A percentile compares a stretch with the other conserved stretches of the same genome.
phyloP scores from a whole-genome alignment of 2,113 vertebrate genomes.

The Corvus hawaiiensis region DNA sequence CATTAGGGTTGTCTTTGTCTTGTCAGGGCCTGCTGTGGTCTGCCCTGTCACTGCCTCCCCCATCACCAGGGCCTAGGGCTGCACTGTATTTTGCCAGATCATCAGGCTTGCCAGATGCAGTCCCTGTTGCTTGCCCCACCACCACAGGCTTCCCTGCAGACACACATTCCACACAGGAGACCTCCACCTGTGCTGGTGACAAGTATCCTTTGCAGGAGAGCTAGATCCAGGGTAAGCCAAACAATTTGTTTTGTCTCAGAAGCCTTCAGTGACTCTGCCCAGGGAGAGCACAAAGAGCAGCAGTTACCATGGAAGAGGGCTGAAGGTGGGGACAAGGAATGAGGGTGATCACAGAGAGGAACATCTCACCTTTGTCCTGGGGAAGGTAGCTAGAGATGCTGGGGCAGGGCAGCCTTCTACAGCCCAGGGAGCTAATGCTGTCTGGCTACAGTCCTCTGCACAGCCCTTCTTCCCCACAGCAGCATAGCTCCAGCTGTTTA shows the following conservation, averaged over 20 bases:
- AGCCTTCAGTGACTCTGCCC: not conserved
- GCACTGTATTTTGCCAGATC: not conserved
- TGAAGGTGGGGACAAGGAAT: not conserved
- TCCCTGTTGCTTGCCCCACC: not conserved
- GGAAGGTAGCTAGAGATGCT: not conserved
- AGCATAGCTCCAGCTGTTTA: not conserved
- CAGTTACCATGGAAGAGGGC: not conserved
- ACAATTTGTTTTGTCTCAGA: not conserved
- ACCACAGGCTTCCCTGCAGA: not conserved
- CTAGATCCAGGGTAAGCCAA: not conserved
- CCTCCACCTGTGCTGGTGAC: not conserved
- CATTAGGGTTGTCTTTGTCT: not conserved
- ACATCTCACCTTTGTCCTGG: not conserved
- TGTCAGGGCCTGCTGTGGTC: not conserved
- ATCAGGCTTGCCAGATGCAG: not conserved
- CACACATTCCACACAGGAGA: not conserved
- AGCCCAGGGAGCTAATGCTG: not conserved
- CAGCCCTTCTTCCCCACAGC: not conserved
- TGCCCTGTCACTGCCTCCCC: not conserved
- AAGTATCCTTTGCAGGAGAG: not conserved
- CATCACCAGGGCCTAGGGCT: not conserved
- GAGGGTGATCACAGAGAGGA: not conserved
- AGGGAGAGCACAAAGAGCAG: not conserved
- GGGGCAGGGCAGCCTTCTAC: not conserved
- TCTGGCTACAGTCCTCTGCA: not conserved